Percentiles rank a stretch among this genome's conserved stretches.
phyloP scores from a whole-genome alignment of 2,797 vertebrate species.

The Typhlichthys eigenmanni region DNA sequence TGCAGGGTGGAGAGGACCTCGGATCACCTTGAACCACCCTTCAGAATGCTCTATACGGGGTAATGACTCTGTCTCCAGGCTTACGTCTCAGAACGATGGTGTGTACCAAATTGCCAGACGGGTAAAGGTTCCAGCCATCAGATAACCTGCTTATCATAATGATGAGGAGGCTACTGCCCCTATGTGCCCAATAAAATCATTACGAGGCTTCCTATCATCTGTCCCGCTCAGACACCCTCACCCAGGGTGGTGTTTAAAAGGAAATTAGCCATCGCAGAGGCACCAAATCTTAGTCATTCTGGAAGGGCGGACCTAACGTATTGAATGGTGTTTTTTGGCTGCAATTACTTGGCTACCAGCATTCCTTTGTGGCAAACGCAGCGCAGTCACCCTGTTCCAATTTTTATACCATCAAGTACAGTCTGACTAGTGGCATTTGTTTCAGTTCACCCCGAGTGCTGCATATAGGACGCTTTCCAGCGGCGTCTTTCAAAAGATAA shows the following conservation, averaged over 20 bases:
- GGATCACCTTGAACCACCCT: conserved; percentile 28
- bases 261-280: conserved; percentile 33
- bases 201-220: conserved; percentile 47
- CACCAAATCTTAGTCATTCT: conserved; percentile 2
- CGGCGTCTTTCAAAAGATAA: not conserved
- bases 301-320: not conserved
- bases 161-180: conserved; percentile 60
- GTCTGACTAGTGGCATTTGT: not conserved
- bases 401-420: not conserved
- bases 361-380: not conserved
- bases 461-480: too few relatives aligned
- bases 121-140: conserved; percentile 46
- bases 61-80: conserved; percentile 34
- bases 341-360: not conserved
- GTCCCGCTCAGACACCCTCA: conserved; percentile 52
- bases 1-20: conserved; percentile 15
- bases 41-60: conserved; percentile 17
- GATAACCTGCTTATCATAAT: conserved; percentile 65
- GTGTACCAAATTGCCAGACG: conserved; percentile 23
- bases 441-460: not conserved
- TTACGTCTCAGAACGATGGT: conserved; percentile 19
- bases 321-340: not conserved
- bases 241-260: conserved; percentile 62
- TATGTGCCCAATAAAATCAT: conserved; percentile 64
- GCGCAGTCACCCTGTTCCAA: not conserved